Conservation (phyloP, 2,888 invertebrate species). For the Acanthosepion esculentum region DNA sequence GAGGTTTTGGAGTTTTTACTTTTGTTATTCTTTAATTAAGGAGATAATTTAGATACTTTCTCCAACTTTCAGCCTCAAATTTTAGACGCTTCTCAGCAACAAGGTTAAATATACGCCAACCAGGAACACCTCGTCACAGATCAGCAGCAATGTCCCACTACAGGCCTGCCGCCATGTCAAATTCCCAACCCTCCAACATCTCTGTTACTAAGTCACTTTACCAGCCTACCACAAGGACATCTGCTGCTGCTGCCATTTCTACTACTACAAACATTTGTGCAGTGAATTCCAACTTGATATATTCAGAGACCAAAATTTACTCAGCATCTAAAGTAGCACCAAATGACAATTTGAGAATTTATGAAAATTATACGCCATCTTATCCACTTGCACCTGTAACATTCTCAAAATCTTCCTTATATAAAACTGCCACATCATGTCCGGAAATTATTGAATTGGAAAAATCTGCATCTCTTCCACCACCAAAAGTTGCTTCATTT, state of each 20-base stretch:
- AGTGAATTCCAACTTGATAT: background rate
- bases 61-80: constrained; percentile 43
- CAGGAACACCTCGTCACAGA: constrained; percentile 42
- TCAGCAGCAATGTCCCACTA: constrained; percentile 44
- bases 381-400: background rate
- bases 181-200: background rate
- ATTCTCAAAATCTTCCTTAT: background rate
- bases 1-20: background rate
- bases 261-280: background rate
- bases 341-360: background rate
- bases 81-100: constrained; percentile 38
- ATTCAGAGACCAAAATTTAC: background rate
- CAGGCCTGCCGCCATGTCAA: constrained; percentile 4
- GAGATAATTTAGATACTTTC: constrained; percentile 17
- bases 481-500: constrained; percentile 4
- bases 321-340: background rate
- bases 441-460: background rate
- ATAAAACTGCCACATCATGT: background rate
- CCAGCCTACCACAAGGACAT: background rate
- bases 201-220: background rate
- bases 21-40: background rate
- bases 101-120: constrained; percentile 25
- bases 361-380: background rate
- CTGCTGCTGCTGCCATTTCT: background rate
- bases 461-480: background rate